Base-by-base conservation (phyloP, 2,888 invertebrate genomes). In the Bunonema sp. region DNA sequence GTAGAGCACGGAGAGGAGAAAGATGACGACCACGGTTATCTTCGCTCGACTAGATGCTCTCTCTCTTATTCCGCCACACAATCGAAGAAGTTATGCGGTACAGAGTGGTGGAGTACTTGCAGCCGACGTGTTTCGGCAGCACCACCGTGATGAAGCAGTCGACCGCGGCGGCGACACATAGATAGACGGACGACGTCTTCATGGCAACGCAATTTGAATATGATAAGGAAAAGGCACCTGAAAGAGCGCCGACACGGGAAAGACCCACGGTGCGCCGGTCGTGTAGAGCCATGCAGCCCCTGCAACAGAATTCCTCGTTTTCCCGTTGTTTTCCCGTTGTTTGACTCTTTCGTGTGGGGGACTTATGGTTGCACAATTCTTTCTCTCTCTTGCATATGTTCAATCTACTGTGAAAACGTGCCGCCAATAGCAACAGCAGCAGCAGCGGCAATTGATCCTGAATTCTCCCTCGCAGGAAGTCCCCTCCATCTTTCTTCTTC, bases 151-250 rank as follows among this genome's bases (percentile, higher is more conserved):
- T 58, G 44, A 65, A 65, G 21, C 65, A 59, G 41, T 65, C 65
- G 16, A 65, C 59, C 12, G 62, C 65, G 5, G 65, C 65, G 7
- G 59, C 65, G 18, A 65, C 59, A 34, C 65, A 65, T 43, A 66
- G 61, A 39, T 65, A 65, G 8, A 65, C 65, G 8, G 57, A 31
- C 28, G n/a, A 12, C 28, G 10, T n/a, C n/a, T 28, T 26, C 26
- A 5, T 26, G 26, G 26, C 26, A 26, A 12, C 5, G 5, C 5
- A 26, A 26, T 8, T 12, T 8, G 12, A 26, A 26, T 26, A 26
- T 26, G n/a, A 26, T 10, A 12, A 26, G 28, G 28, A 26, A 12
- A 63, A n/a, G 59, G 54, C 8, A 63, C 62, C 41, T 64, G 64
- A 39, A 65, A 65, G 10, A 66, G 51, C 20, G 65, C 58, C 15